phyloP scores from a whole-genome alignment of 2,888 invertebrate genomes.

The Morpho achilles region DNA sequence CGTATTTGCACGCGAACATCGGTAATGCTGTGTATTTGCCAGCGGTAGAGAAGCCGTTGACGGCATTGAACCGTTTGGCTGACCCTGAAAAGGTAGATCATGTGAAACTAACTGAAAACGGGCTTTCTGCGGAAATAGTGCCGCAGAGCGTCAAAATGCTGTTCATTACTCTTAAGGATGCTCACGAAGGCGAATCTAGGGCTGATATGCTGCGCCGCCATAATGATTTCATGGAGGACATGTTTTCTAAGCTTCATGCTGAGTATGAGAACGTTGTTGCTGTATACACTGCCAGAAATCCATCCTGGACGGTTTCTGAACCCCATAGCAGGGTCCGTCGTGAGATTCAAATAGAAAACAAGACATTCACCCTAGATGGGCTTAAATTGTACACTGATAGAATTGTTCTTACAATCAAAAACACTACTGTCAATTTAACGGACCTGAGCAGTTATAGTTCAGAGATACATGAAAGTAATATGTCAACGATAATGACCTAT shows the following conservation, averaged over 20 bases:
- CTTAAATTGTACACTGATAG: slow-evolving; percentile 41
- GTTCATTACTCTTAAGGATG: slow-evolving; percentile 79
- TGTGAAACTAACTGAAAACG: slow-evolving; percentile 58
- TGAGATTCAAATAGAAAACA: slow-evolving; percentile 32
- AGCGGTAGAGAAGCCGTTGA: slow-evolving; percentile 80
- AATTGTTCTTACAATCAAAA: slow-evolving; percentile 28
- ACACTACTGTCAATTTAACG: slow-evolving; percentile 19
- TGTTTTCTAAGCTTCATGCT: slow-evolving; percentile 67
- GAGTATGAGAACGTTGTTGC: slow-evolving; percentile 70
- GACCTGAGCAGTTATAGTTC: slow-evolving; percentile 23
- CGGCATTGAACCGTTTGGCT: slow-evolving; percentile 72
- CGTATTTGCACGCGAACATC: slow-evolving; percentile 55
- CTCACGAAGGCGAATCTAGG: slow-evolving; percentile 74
- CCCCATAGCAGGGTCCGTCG: slow-evolving; percentile 50
- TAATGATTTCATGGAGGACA: slow-evolving; percentile 78
- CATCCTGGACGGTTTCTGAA: slow-evolving; percentile 64
- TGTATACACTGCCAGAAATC: slow-evolving; percentile 78
- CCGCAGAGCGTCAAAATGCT: slow-evolving; percentile 69
- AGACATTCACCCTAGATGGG: slow-evolving; percentile 35
- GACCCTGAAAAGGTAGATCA: slow-evolving; percentile 53
- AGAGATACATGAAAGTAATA: slow-evolving; percentile 25
- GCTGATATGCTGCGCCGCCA: slow-evolving; percentile 79
- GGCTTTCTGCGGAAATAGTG: slow-evolving; percentile 50
- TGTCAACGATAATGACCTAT: slow-evolving; percentile 44
- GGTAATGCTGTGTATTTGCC: slow-evolving; percentile 75